Conservation (phyloP, 2,888 invertebrate species). For the Cosmopolites sordidus region DNA sequence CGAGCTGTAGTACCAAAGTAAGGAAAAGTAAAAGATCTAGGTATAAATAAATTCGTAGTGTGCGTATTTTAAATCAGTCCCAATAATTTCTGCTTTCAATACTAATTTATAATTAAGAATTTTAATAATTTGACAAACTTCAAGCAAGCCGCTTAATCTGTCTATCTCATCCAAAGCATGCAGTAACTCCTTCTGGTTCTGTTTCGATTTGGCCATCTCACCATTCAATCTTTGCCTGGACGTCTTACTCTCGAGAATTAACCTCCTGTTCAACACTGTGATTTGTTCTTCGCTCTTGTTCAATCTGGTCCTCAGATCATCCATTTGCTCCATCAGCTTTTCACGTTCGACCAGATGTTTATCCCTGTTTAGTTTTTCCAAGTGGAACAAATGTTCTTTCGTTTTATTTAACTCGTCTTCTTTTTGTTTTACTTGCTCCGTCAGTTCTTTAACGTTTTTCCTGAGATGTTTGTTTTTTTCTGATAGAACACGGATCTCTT, state of each 20-base stretch:
- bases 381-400: conserved; percentile 66
- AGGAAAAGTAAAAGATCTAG: too few relatives aligned
- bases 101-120: background rate
- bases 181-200: conserved; percentile 63
- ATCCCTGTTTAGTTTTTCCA: conserved; percentile 67
- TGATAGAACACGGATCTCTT: conserved; percentile 70
- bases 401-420: conserved; percentile 63
- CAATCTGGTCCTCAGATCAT: conserved; percentile 53
- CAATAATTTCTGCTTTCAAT: too few relatives aligned
- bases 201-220: conserved; percentile 68
- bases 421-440: conserved; percentile 62
- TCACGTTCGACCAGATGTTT: conserved; percentile 66
- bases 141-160: conserved; percentile 56
- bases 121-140: conserved; percentile 48
- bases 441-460: conserved; percentile 58
- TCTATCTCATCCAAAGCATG: conserved; percentile 60
- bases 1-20: too few relatives aligned
- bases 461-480: conserved; percentile 65
- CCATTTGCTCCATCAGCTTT: conserved; percentile 62
- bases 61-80: too few relatives aligned
- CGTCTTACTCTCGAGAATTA: conserved; percentile 70
- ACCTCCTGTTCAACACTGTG: conserved; percentile 62
- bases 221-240: conserved; percentile 64
- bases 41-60: background rate
- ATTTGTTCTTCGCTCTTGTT: conserved; percentile 62